Evolutionary conservation across 2,888 invertebrate species (phyloP), one percentile per base, ranked within the genome.

Genomic region (Machimus rusticus): DNA sequence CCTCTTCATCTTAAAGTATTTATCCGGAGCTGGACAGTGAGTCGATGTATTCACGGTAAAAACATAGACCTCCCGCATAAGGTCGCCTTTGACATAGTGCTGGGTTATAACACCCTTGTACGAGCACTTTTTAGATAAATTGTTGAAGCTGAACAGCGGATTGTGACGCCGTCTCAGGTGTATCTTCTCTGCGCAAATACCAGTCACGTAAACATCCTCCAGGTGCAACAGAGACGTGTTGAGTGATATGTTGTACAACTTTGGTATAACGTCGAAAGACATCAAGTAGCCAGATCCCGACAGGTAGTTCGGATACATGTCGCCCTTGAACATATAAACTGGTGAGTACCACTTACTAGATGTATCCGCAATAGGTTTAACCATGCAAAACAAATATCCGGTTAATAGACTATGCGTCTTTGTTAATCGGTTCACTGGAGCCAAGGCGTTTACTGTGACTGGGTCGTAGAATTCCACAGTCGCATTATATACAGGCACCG

Each of bases 261-360:
- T 94, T 8, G 91, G 92, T 0, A 95, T 95, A 0, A 96, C 94
- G 89, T 95, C 95, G 1, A 94, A 92, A 0, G 96, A 96, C 94
- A 97, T 94, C 4, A 95, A 94, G 92, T 97, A 97, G 2, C 96
- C 96, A 0, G 96, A 96, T 14, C 97, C 97, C 0, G 97, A 97
- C 86, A 97, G 92, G 92, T 97, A 97, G 89, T 95, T 95, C 3
- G 97, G 97, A 93, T 97, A 97, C 78, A 94, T 94, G 74, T 94
- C 93, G 0, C 94, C 95, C 0, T 94, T 93, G 91, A 95, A 97
- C 95, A 97, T 96, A 91, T 97, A 97, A 46, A 94, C 94, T 0
- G 97, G 97, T 88, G 96, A 95, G 93, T 96, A 97, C 97, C 97
- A 97, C 92, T 98, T 98, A 90, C 95, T 96, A 86, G 93, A 94